Evolutionary conservation across 2,113 vertebrate species (phyloP).

Genomic region (Pheucticus melanocephalus): DNA sequence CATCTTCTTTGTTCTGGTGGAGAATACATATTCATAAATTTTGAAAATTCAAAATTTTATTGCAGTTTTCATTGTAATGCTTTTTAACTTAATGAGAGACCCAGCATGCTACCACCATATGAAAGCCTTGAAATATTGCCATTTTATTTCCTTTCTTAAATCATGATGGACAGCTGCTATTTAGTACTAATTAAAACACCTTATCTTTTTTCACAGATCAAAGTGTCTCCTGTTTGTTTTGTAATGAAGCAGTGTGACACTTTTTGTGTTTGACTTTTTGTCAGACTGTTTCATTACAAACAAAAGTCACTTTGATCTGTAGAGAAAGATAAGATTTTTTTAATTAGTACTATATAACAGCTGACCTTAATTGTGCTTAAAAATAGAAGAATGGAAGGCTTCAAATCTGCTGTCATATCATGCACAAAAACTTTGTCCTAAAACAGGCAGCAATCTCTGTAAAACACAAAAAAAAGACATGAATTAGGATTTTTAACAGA

Average conservation of each 20-base stretch:
- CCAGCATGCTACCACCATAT: background rate
- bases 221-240: constrained; percentile 61
- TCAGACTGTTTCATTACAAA: constrained; percentile 44
- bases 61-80: background rate
- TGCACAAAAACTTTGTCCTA: background rate
- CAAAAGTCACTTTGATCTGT: constrained; percentile 54
- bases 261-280: constrained; percentile 42
- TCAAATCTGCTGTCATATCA: background rate
- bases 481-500: background rate
- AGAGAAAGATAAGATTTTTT: constrained; percentile 40
- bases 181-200: constrained; percentile 51
- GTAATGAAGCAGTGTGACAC: constrained; percentile 50
- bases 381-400: background rate
- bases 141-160: constrained; percentile 43
- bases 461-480: background rate
- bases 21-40: background rate
- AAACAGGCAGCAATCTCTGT: background rate
- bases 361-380: constrained; percentile 5
- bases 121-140: constrained; percentile 14
- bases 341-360: constrained; percentile 39
- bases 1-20: background rate
- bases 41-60: background rate
- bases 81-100: background rate
- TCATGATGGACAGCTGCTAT: constrained; percentile 37
- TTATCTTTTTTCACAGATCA: constrained; percentile 60